These are phyloP conservation scores for Cyphomyrmex costatus DNA, from an alignment of 1,140 invertebrate species.

Conservation along the genomic window DNA sequence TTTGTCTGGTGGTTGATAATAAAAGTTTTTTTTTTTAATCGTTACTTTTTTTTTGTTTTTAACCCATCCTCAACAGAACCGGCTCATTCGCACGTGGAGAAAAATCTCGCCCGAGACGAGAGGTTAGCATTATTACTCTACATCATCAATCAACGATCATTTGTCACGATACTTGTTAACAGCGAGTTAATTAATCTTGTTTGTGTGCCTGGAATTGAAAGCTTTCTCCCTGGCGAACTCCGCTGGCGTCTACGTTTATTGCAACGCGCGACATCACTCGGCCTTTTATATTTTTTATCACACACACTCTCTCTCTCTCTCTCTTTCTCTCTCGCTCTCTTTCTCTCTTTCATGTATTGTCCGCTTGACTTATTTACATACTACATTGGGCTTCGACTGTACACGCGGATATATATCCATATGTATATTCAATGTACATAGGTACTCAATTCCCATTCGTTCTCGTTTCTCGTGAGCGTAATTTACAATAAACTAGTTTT, in stretches of 20 bases:
- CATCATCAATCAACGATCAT: constrained; percentile 28
- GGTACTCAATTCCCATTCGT: constrained; percentile 33
- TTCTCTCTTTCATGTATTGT: constrained; percentile 37
- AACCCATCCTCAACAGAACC: constrained; percentile 12
- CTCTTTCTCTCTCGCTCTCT: not conserved
- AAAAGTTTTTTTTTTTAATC: constrained; percentile 25
- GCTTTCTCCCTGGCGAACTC: constrained; percentile 27
- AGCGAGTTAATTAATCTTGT: constrained; percentile 33
- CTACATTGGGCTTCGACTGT: constrained; percentile 45
- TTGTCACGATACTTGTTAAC: constrained; percentile 10
- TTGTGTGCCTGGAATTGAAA: constrained; percentile 19
- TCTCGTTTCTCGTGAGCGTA: not conserved
- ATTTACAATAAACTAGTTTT: constrained; percentile 40
- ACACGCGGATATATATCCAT: constrained; percentile 37
- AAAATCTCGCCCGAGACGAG: constrained; percentile 17
- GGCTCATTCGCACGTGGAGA: constrained; percentile 13
- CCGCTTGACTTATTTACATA: constrained; percentile 52
- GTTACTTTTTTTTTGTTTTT: constrained; percentile 11
- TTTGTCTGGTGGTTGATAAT: constrained; percentile 1
- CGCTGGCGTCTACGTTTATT: not conserved
- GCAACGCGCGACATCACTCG: constrained; percentile 13
- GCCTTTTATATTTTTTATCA: not conserved
- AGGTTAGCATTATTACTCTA: constrained; percentile 14
- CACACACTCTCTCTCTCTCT: not conserved
- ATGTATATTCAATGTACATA: constrained; percentile 49